Conservation (phyloP, 1,140 invertebrate species). For the Atta colombica region DNA sequence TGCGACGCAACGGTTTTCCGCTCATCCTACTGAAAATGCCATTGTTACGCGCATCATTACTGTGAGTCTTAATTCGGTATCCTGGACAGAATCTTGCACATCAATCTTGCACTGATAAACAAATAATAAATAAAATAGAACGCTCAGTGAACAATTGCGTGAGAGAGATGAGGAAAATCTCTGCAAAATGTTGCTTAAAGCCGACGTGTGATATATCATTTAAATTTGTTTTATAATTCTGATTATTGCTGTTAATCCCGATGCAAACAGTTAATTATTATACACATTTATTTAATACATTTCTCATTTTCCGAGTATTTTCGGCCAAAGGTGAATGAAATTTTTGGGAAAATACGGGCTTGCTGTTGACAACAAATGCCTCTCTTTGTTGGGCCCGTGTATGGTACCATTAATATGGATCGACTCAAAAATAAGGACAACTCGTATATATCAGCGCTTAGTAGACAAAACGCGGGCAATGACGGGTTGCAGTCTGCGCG, state of each 20-base stretch:
- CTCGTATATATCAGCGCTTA: constrained; percentile 10
- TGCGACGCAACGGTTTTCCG: neutral
- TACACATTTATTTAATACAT: neutral
- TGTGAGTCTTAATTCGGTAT: neutral
- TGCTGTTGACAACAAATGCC: neutral
- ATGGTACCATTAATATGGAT: neutral
- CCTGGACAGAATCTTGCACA: neutral
- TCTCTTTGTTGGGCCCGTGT: neutral
- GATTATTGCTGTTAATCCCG: neutral
- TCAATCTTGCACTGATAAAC: constrained; percentile 34
- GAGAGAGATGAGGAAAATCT: constrained; percentile 11
- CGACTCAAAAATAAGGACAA: constrained; percentile 29
- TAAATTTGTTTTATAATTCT: neutral
- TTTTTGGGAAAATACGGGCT: neutral
- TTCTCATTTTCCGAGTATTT: neutral
- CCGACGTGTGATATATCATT: constrained; percentile 40
- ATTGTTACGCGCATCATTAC: neutral
- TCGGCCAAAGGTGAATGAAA: neutral
- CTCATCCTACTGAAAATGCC: neutral
- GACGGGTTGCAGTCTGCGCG: neutral
- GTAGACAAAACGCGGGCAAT: constrained; percentile 14
- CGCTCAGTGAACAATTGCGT: constrained; percentile 5
- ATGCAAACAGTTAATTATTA: neutral
- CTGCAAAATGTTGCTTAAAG: constrained; percentile 16
- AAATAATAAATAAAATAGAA: constrained; percentile 1